Conservation (phyloP, 1,140 invertebrate species). For the Mactra quadrangularis region DNA sequence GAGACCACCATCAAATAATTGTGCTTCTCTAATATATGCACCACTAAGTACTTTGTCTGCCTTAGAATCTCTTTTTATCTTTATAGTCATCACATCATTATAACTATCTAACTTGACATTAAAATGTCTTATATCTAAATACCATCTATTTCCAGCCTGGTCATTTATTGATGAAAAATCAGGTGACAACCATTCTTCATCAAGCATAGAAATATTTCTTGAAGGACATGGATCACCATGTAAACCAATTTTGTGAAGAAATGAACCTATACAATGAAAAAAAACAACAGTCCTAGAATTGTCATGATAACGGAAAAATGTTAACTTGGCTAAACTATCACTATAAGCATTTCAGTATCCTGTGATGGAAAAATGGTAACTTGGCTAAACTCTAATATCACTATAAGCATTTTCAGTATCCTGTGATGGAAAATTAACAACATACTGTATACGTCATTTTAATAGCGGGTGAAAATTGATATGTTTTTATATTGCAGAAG, state of each 20-base stretch:
- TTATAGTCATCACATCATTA: conserved; percentile 55
- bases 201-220: conserved; percentile 16
- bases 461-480: too few relatives aligned
- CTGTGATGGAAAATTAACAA: too few relatives aligned
- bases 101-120: conserved; percentile 19
- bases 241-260: conserved; percentile 31
- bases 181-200: conserved; percentile 29
- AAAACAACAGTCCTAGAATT: too few relatives aligned
- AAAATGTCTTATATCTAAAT: conserved; percentile 12
- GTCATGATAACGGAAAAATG: too few relatives aligned
- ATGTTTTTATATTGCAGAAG: too few relatives aligned
- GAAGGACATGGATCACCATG: conserved; percentile 53
- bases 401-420: too few relatives aligned
- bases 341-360: too few relatives aligned
- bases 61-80: conserved; percentile 63
- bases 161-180: neutral
- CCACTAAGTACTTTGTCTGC: conserved; percentile 60
- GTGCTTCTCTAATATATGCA: conserved; percentile 65
- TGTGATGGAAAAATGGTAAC: too few relatives aligned
- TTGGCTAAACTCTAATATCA: too few relatives aligned
- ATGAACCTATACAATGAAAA: neutral
- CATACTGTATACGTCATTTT: too few relatives aligned
- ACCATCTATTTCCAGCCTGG: conserved; percentile 4
- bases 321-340: too few relatives aligned
- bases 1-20: conserved; percentile 64